Percentiles rank a stretch among this genome's conserved stretches.
These are phyloP conservation scores for Leuciscus idus DNA, from an alignment of 2,113 vertebrate species.

Conservation along the genomic window DNA sequence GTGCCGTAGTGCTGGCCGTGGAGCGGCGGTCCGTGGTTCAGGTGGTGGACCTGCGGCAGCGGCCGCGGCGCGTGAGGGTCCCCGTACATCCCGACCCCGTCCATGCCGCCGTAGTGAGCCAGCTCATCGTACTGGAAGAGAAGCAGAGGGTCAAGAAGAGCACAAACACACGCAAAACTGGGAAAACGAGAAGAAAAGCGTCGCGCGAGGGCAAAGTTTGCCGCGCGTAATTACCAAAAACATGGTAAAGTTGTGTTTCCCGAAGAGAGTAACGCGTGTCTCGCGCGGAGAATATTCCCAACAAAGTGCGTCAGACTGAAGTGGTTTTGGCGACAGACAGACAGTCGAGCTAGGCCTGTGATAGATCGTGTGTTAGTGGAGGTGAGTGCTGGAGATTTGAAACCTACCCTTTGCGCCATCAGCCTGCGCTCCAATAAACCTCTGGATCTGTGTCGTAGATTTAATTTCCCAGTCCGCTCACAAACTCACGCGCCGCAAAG, in stretches of 20 bases:
- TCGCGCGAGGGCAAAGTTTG: background rate
- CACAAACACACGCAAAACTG: background rate
- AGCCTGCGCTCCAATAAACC: conserved; percentile 99
- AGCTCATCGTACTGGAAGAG: conserved; percentile 97
- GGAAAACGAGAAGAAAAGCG: conserved; percentile 1
- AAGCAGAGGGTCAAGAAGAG: conserved; percentile 66
- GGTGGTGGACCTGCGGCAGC: conserved; percentile 97
- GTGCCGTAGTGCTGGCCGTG: conserved; percentile 99
- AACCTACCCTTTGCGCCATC: conserved; percentile 99
- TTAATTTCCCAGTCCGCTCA: conserved; percentile 94
- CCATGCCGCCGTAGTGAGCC: conserved; percentile 99
- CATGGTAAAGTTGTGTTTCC: conserved; percentile 83
- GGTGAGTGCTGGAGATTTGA: conserved; percentile 93
- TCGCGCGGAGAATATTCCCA: conserved; percentile 83
- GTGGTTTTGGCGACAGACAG: conserved; percentile 75
- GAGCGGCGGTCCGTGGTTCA: conserved; percentile 98
- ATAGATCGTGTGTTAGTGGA: conserved; percentile 88
- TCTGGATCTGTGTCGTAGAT: conserved; percentile 94
- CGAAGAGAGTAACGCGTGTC: conserved; percentile 69
- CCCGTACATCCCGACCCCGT: conserved; percentile 98
- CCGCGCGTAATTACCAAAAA: conserved; percentile 88
- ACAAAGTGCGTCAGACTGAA: conserved; percentile 75
- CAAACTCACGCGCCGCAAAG: conserved; percentile 92
- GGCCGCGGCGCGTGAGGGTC: conserved; percentile 97
- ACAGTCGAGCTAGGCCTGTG: conserved; percentile 84